phyloP scores from a whole-genome alignment of 1,140 invertebrate genomes.

The Ips typographus region DNA sequence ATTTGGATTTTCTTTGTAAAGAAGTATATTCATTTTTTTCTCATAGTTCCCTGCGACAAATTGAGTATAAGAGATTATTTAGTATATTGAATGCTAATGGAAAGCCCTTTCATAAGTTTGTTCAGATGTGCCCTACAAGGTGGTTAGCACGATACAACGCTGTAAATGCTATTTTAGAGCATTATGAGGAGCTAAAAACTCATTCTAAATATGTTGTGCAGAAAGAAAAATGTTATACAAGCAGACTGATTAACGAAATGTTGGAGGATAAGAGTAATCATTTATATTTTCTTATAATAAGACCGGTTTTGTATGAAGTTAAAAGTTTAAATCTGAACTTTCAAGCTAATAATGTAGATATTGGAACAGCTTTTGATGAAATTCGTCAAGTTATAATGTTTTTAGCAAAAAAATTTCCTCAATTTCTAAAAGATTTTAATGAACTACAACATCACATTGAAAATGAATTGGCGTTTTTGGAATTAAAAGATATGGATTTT shows the following conservation, averaged over 20 bases:
- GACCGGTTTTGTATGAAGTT: conserved; percentile 2
- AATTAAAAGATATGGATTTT: too few species aligned
- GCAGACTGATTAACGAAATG: background rate
- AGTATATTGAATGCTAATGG: background rate
- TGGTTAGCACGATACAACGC: background rate
- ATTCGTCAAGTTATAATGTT: background rate
- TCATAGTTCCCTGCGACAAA: background rate
- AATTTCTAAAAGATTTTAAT: background rate
- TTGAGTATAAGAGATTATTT: background rate
- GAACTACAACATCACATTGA: background rate
- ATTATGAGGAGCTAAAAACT: background rate
- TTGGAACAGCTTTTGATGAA: background rate
- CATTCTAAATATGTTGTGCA: background rate
- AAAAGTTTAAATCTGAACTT: background rate
- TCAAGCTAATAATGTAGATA: background rate
- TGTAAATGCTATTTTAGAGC: background rate
- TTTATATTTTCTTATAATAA: background rate
- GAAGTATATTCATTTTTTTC: conserved; percentile 3
- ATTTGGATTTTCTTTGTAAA: background rate
- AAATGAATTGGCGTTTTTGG: background rate
- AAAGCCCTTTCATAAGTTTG: background rate
- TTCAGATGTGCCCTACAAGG: background rate
- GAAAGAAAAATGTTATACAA: conserved; percentile 1
- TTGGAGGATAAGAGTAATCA: background rate
- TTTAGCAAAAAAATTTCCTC: background rate